These are phyloP conservation scores for Timandra comae DNA, from an alignment of 2,888 invertebrate species.

Conservation along the genomic window DNA sequence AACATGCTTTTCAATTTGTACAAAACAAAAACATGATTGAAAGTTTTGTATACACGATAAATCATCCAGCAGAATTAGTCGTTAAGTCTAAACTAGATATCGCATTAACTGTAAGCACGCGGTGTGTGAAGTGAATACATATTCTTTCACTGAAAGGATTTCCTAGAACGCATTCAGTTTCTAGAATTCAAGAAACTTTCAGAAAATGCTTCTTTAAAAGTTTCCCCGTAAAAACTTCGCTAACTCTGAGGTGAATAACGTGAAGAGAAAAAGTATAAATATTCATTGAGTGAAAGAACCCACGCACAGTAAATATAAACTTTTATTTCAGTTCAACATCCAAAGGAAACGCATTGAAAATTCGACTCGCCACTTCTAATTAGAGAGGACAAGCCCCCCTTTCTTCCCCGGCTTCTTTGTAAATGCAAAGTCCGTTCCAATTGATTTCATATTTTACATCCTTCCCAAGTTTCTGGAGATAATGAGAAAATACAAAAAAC, in stretches of 20 bases:
- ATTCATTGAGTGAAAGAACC: conserved; percentile 57
- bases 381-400: conserved; percentile 60
- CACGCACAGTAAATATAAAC: conserved; percentile 73
- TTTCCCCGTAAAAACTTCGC: conserved; percentile 52
- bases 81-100: no score
- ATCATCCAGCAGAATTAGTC: background rate
- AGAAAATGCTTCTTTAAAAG: conserved; percentile 51
- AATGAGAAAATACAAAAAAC: conserved; percentile 15
- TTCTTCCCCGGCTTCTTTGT: conserved; percentile 56
- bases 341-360: conserved; percentile 63
- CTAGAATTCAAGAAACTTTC: conserved; percentile 42
- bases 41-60: no score
- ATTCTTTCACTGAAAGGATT: conserved; percentile 20
- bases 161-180: conserved; percentile 34
- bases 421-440: conserved; percentile 63
- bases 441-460: conserved; percentile 66
- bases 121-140: conserved; percentile 11
- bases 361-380: conserved; percentile 71
- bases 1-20: no score
- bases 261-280: conserved; percentile 64
- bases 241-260: conserved; percentile 61
- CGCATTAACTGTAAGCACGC: background rate
- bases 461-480: conserved; percentile 26
- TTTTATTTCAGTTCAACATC: conserved; percentile 69
- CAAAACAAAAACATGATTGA: no score